Conservation (phyloP, 2,888 invertebrate genomes). For the Macroteleia sp. region DNA sequence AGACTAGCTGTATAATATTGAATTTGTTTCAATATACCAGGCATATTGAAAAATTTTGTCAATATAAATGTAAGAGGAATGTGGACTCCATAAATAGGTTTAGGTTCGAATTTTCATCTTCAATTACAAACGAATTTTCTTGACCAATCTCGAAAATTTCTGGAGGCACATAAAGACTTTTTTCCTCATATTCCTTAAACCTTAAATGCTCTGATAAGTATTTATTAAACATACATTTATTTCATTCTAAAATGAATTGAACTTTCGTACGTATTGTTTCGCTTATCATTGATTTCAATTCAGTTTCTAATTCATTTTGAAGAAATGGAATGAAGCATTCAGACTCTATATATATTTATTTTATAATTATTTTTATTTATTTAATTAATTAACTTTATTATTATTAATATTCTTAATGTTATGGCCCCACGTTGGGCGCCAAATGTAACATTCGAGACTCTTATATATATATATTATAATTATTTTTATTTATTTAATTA, state of each 20-base stretch:
- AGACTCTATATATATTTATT: too few relatives aligned
- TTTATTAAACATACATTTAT: constrained; percentile 32
- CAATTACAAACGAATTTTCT: background rate
- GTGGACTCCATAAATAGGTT: constrained; percentile 4
- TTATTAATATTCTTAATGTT: too few relatives aligned
- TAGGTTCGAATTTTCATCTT: background rate
- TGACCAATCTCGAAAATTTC: constrained; percentile 45
- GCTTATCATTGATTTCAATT: constrained; percentile 1
- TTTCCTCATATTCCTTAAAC: constrained; percentile 20
- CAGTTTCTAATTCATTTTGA: constrained; percentile 17
- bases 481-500: too few relatives aligned
- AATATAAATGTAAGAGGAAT: constrained; percentile 3
- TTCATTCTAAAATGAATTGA: constrained; percentile 20
- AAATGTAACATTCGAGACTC: too few relatives aligned
- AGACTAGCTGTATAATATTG: background rate
- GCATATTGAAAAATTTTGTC: background rate
- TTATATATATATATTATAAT: too few relatives aligned
- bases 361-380: too few relatives aligned
- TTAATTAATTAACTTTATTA: too few relatives aligned
- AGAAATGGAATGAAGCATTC: constrained; percentile 23
- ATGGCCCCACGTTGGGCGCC: too few relatives aligned
- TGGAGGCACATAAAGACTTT: constrained; percentile 23
- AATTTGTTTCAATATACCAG: constrained; percentile 3
- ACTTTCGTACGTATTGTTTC: background rate
- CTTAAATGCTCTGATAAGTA: constrained; percentile 29